These are phyloP conservation scores for Osmerus eperlanus DNA, from an alignment of 2,113 vertebrate species.

Conservation along the genomic window DNA sequence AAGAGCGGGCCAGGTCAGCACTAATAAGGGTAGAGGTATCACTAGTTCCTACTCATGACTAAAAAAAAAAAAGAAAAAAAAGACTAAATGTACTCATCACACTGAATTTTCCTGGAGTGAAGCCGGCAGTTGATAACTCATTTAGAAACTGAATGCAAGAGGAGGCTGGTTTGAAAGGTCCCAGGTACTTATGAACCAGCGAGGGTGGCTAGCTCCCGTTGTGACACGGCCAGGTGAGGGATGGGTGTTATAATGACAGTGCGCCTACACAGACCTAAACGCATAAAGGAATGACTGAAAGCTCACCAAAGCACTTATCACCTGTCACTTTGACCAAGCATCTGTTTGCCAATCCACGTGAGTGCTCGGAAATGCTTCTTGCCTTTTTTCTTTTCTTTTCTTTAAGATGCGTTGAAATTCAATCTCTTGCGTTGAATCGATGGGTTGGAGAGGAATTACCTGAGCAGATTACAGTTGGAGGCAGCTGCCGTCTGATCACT, in stretches of 20 bases:
- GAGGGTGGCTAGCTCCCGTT: conserved; percentile 4
- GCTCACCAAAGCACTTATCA: conserved; percentile 59
- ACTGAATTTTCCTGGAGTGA: background rate
- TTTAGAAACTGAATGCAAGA: conserved; percentile 41
- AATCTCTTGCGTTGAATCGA: conserved; percentile 67
- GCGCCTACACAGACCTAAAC: conserved; percentile 37
- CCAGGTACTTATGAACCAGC: conserved; percentile 44
- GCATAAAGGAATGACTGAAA: conserved; percentile 62
- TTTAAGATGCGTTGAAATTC: conserved; percentile 70
- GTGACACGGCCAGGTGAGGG: conserved; percentile 32
- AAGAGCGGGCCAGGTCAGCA: background rate
- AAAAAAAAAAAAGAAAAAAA: too few relatives aligned
- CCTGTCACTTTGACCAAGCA: conserved; percentile 58
- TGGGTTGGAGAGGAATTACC: conserved; percentile 72
- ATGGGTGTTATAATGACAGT: conserved; percentile 42
- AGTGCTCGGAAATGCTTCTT: conserved; percentile 59
- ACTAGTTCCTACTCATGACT: background rate
- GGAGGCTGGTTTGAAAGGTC: conserved; percentile 56
- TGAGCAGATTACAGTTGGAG: conserved; percentile 62
- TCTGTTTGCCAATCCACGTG: conserved; percentile 63
- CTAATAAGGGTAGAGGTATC: background rate
- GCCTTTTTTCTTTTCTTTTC: conserved; percentile 30
- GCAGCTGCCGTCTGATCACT: conserved; percentile 63
- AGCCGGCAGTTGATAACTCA: conserved; percentile 16
- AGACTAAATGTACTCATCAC: background rate